These are phyloP conservation scores for Eristalis intricaria DNA, from an alignment of 2,888 invertebrate species.

Conservation along the genomic window DNA sequence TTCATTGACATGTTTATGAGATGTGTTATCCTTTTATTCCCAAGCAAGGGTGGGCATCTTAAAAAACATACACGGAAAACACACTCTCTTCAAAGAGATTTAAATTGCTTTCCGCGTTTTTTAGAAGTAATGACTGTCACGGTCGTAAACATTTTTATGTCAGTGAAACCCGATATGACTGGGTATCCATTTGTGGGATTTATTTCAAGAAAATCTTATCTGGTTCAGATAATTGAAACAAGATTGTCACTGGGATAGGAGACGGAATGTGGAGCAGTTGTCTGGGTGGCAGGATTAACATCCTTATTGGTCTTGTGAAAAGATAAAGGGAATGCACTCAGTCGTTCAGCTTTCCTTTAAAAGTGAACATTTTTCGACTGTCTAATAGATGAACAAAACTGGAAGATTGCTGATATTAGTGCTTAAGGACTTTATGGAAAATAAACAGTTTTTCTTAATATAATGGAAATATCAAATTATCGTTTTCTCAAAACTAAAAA, in stretches of 20 bases:
- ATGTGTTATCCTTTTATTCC: conserved; percentile 30
- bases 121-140: conserved; percentile 14
- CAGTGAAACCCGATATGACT: conserved; percentile 41
- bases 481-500: too few relatives aligned
- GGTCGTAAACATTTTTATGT: conserved; percentile 58
- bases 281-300: neutral
- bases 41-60: neutral
- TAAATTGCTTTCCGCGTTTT: neutral
- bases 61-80: neutral
- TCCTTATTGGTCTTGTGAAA: neutral
- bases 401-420: too few relatives aligned
- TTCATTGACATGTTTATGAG: conserved; percentile 62
- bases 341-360: too few relatives aligned
- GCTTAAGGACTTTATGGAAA: too few relatives aligned
- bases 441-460: too few relatives aligned
- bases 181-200: neutral
- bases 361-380: too few relatives aligned
- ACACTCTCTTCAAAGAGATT: neutral
- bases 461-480: too few relatives aligned
- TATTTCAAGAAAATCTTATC: conserved; percentile 20
- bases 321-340: too few relatives aligned
- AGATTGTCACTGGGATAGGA: neutral
- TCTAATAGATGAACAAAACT: too few relatives aligned
- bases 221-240: conserved; percentile 12
- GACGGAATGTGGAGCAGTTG: neutral